Conservation (phyloP, 2,113 vertebrate genomes). For the Eublepharis macularius region DNA sequence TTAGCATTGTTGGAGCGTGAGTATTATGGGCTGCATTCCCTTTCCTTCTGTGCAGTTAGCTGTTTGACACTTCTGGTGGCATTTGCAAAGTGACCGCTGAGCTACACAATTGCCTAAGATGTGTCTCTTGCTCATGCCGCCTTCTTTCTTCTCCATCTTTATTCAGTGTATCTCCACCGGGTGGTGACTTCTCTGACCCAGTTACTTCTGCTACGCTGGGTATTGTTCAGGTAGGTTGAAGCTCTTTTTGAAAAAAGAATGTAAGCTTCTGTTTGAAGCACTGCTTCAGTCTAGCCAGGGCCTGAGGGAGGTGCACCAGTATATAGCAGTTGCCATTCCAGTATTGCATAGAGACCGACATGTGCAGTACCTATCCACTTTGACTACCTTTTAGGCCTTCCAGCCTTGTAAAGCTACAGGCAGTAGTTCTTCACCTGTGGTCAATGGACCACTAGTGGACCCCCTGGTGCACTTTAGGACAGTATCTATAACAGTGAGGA, state of each 20-base stretch:
- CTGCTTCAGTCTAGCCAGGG: background rate
- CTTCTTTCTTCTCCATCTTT: constrained; percentile 17
- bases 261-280: background rate
- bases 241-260: background rate
- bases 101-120: background rate
- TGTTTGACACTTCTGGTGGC: background rate
- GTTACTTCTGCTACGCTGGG: constrained; percentile 97
- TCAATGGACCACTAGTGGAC: too few relatives aligned
- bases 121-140: background rate
- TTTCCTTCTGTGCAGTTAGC: background rate
- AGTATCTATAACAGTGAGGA: too few relatives aligned
- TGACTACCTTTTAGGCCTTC: too few relatives aligned
- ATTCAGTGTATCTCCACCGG: constrained; percentile 93
- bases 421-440: too few relatives aligned
- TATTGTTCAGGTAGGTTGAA: constrained; percentile 86
- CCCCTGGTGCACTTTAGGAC: too few relatives aligned
- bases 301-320: too few relatives aligned
- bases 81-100: background rate
- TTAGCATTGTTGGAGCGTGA: constrained; percentile 98
- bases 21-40: constrained; percentile 60
- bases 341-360: too few relatives aligned
- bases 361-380: too few relatives aligned
- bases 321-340: too few relatives aligned
- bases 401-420: too few relatives aligned
- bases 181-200: constrained; percentile 98